phyloP scores from a whole-genome alignment of 2,797 vertebrate genomes.

The Poeciliopsis infans region DNA sequence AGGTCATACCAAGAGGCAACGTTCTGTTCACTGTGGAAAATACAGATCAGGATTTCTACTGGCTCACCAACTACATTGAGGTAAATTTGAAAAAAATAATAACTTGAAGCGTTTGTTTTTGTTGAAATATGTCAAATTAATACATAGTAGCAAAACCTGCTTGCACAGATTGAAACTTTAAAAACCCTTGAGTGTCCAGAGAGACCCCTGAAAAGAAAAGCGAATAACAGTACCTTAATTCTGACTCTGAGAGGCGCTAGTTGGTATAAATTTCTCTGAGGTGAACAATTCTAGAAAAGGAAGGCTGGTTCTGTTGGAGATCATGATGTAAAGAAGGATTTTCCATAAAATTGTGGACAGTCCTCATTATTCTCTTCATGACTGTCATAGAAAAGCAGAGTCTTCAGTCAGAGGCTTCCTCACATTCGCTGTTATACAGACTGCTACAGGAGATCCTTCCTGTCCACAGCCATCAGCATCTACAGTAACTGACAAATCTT shows the following conservation, averaged over 20 bases:
- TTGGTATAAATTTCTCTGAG: background rate
- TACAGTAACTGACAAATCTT: no score
- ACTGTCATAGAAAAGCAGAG: no score
- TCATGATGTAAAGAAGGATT: no score
- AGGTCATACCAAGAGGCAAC: constrained; percentile 80
- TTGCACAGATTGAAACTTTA: background rate
- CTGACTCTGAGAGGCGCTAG: background rate
- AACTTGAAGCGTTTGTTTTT: background rate
- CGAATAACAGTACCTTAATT: background rate
- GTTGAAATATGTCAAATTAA: background rate
- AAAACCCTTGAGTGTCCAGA: background rate
- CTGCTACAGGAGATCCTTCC: no score
- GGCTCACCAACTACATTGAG: constrained; percentile 85
- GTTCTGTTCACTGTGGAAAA: constrained; percentile 86
- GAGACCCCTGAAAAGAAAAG: background rate
- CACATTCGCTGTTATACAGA: no score
- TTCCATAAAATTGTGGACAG: no score
- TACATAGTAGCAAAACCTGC: background rate
- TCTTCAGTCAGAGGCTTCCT: no score
- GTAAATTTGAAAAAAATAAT: constrained; percentile 45
- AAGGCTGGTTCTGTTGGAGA: no score
- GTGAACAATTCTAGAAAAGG: no score
- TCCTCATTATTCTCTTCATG: no score
- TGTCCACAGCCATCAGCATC: no score
- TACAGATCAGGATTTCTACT: constrained; percentile 82